Evolutionary conservation across 2,113 vertebrate genomes (phyloP), one percentile per base, ranked within the genome.

Genomic region (Vulpes vulpes): DNA sequence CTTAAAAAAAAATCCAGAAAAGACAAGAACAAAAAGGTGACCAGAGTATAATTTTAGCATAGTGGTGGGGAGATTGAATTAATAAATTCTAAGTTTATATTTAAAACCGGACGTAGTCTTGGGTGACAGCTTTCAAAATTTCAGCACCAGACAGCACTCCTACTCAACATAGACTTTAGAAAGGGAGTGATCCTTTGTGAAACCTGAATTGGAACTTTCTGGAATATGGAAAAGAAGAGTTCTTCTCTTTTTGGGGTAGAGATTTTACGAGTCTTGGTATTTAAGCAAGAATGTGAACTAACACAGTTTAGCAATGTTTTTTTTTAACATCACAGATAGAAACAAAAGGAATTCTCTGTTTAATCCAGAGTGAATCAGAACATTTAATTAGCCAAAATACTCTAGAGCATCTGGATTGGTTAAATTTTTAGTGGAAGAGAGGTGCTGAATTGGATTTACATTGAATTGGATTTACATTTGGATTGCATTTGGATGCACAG

Each of bases 341-440:
- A 90, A 79, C 43, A 86, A 95, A 94, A 93, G 35, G 43, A 85
- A 91, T 69, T 84, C 22, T 95, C 25, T 64, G 53, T 15, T 89
- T 89, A 82, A 53, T 89, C 79, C 55, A 53, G 79, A 96, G 67
- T 83, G 89, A 96, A 96, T 73, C 55, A 80, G 32, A 64, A 79
- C 20, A 83, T 38, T 78, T 93, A 96, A 78, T 96, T 85, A 93
- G 65, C 64, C 76, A 59, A 93, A 94, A 96, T 85, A 65, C 85
- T 57, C 69, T 30, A 43, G 23, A 93, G 85, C 93, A 96, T 93
- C 91, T 91, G 91, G 81, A 94, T 91, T 96, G 83, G 94, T 98
- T 96, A 96, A 94, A 85, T 73, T 94, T 95, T 97, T 95, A 97
- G 91, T 92, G 81, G 84, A 84, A 38, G 59, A 91, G 91, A 91